Evolutionary conservation across 1,140 invertebrate species (phyloP).

Genomic region (Drosophila kurseongensis): DNA sequence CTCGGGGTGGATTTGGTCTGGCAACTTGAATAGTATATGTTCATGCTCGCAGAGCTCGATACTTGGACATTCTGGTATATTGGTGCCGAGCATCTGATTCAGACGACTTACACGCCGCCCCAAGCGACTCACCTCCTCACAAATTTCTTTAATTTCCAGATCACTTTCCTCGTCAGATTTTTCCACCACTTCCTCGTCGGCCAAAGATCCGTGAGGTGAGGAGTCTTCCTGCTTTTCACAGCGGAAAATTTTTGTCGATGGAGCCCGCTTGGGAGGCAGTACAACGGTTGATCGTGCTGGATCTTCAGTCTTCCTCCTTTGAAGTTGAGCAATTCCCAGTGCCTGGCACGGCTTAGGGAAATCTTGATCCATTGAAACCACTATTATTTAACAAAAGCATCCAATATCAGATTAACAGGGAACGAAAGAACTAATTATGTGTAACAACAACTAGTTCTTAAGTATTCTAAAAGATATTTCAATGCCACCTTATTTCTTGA

Average conservation of each 20-base stretch:
- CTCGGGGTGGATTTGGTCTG: background rate
- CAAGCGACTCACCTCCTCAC: slow-evolving; percentile 12
- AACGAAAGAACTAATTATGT: background rate
- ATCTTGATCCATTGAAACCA: background rate
- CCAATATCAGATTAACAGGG: background rate
- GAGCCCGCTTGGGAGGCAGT: too few relatives aligned
- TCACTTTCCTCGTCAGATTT: slow-evolving; percentile 1
- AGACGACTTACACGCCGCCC: slow-evolving; percentile 12
- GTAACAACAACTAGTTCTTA: background rate
- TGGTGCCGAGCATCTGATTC: background rate
- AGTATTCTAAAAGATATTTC: background rate
- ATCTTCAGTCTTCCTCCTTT: background rate
- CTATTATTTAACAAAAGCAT: background rate
- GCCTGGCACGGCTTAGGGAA: background rate
- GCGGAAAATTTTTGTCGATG: background rate
- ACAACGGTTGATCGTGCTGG: background rate
- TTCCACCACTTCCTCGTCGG: background rate
- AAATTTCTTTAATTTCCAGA: slow-evolving; percentile 18
- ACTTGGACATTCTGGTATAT: slow-evolving; percentile 26
- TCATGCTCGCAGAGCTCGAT: slow-evolving; percentile 10
- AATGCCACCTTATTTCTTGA: background rate
- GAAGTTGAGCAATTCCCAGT: background rate
- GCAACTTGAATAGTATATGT: slow-evolving; percentile 9
- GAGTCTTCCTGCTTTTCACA: background rate
- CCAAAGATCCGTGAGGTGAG: background rate